Evolutionary conservation across 2,888 invertebrate species (phyloP), one percentile per base, ranked within the genome.

Genomic region (Ophioninae sp.): DNA sequence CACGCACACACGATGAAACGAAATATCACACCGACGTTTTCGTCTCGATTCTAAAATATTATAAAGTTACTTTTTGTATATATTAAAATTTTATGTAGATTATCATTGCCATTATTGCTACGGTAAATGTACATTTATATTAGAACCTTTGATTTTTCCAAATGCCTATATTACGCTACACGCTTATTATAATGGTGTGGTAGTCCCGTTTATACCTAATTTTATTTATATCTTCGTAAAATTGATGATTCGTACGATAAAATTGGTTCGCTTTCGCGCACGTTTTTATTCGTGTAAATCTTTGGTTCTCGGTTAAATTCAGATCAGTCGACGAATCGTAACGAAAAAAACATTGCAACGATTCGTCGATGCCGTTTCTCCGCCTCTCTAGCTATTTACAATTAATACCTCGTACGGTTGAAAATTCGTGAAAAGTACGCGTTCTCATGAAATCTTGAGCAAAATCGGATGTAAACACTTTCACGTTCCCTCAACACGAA

Each of bases 1-100:
- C 68, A 64, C 61, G 39, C 80, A 74, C 83, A 82, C 74, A 44
- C 41, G 78, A 75, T 83, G 69, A 85, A 81, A 69, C 69, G 17
- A 81, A 71, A 73, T 83, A 83, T 85, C 85, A 85, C 85, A 85
- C 85, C 71, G 81, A 77, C 79, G 74, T 76, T 75, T 81, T 74
- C 79, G 81, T 84, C 74, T 77, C 82, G 79, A 79, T 81, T 79
- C 79, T 76, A 77, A 85, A 83, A 76, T 75, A 78, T 65, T 7
- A 65, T 59, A 39, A 59, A 30, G 22, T n/a, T 56, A 58, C 56
- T 20, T 67, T 58, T 41, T 17, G 30, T 37, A 61, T 22, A 37
- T 76, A 22, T 69, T 8, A 39, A 37, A 30, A 51, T 51, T 73
- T 77, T 80, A 73, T 64, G 75, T 30, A 74, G 44, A 56, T 63